A percentile compares a stretch with the other conserved stretches of the same genome.
phyloP scores from a whole-genome alignment of 2,797 vertebrate species.

The Pristis pectinata region DNA sequence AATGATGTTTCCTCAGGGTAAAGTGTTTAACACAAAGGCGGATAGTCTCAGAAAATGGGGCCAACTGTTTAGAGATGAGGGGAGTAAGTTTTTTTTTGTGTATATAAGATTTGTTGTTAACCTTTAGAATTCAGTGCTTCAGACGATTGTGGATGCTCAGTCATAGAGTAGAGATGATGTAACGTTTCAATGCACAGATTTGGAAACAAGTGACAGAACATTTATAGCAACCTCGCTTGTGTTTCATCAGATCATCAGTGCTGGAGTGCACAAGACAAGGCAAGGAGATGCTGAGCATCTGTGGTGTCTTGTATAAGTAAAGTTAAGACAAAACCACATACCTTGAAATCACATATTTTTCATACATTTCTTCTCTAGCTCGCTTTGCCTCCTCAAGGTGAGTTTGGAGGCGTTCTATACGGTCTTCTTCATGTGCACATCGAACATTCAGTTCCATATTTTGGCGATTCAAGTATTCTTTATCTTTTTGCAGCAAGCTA shows the following conservation, averaged over 20 bases:
- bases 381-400: slow-evolving; percentile 89
- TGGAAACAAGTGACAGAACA: not conserved
- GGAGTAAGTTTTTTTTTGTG: no score
- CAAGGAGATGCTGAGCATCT: not conserved
- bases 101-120: no score
- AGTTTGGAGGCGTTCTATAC: slow-evolving; percentile 79
- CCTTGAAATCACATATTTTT: slow-evolving; percentile 93
- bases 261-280: not conserved
- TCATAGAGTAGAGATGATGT: no score
- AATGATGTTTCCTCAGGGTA: no score
- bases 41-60: no score
- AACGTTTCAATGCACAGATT: no score
- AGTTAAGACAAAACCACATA: slow-evolving; percentile 44
- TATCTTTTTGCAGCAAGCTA: slow-evolving; percentile 88
- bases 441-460: slow-evolving; percentile 89
- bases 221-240: not conserved
- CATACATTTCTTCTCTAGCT: slow-evolving; percentile 85
- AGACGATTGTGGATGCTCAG: no score
- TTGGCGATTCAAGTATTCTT: slow-evolving; percentile 87
- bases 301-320: no score
- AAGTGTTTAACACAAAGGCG: no score
- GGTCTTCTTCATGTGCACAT: slow-evolving; percentile 83
- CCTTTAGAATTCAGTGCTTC: no score
- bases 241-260: not conserved
- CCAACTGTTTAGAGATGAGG: no score